Percentiles rank a stretch among this genome's conserved stretches.
Conservation (phyloP, 2,113 vertebrate species). For the Agapornis roseicollis region DNA sequence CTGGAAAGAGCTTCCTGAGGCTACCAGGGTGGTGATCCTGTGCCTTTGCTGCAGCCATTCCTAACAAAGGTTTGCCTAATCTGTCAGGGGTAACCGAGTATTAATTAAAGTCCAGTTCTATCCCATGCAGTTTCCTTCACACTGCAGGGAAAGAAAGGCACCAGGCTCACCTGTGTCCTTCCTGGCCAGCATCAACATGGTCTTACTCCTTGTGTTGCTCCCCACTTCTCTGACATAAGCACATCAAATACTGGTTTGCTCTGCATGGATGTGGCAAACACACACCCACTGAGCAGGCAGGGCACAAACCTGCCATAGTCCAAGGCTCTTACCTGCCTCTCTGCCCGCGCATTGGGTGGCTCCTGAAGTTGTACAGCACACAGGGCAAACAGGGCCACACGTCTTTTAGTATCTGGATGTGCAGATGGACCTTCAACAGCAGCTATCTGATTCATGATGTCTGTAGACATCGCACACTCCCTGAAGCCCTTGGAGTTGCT, state of each 20-base stretch:
- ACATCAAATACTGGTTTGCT: neutral
- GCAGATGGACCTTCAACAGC: neutral
- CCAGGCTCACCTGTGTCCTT: no score
- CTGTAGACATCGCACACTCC: neutral
- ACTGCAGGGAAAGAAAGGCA: no score
- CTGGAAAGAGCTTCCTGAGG: neutral
- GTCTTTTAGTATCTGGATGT: neutral
- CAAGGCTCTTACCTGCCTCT: neutral
- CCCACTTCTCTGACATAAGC: fast-evolving
- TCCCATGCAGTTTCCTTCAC: no score
- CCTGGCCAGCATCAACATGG: no score
- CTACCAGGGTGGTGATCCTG: no score
- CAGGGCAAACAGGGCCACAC: fast-evolving
- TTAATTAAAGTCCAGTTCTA: no score
- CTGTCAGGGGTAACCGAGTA: no score
- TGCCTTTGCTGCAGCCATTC: no score
- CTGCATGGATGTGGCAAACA: neutral
- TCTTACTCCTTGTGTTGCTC: neutral
- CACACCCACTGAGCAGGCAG: fast-evolving
- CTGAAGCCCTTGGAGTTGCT: neutral
- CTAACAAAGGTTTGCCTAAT: no score
- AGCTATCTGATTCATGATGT: neutral
- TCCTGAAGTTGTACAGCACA: neutral
- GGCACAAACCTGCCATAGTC: fast-evolving
- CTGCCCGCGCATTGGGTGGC: neutral